phyloP scores from a whole-genome alignment of 2,888 invertebrate genomes.

The Branchinecta sandiegonensis region DNA sequence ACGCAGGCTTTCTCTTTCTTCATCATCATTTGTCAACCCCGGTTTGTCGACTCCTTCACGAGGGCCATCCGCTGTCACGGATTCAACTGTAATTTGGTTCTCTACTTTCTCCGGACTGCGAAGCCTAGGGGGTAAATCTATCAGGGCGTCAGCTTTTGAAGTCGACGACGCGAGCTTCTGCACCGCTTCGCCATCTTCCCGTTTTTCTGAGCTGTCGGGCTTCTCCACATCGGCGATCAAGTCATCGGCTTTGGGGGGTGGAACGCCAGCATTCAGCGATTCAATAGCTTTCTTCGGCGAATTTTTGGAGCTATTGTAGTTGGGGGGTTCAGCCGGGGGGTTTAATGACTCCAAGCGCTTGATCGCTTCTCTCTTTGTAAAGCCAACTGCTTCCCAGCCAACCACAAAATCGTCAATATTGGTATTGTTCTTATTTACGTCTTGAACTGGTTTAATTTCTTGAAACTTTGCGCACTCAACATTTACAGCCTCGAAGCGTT shows the following conservation, averaged over 20 bases:
- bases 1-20: neutral
- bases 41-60: neutral
- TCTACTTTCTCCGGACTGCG: neutral
- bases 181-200: neutral
- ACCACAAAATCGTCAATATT: neutral
- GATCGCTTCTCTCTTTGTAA: slow-evolving; percentile 1
- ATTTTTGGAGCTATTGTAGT: neutral
- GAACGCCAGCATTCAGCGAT: neutral
- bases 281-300: neutral
- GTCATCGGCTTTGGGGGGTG: neutral
- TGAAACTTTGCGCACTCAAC: neutral
- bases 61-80: neutral
- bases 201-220: neutral
- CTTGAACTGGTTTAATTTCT: neutral
- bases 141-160: neutral
- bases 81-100: neutral
- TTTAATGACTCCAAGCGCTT: neutral
- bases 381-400: slow-evolving; percentile 15
- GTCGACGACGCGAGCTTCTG: neutral
- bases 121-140: neutral
- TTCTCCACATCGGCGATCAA: neutral
- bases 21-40: neutral
- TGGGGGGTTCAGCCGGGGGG: neutral
- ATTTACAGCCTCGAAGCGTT: neutral
- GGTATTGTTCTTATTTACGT: neutral